Evolutionary conservation across 2,113 vertebrate species (phyloP).

Genomic region (Myxocyprinus asiaticus): DNA sequence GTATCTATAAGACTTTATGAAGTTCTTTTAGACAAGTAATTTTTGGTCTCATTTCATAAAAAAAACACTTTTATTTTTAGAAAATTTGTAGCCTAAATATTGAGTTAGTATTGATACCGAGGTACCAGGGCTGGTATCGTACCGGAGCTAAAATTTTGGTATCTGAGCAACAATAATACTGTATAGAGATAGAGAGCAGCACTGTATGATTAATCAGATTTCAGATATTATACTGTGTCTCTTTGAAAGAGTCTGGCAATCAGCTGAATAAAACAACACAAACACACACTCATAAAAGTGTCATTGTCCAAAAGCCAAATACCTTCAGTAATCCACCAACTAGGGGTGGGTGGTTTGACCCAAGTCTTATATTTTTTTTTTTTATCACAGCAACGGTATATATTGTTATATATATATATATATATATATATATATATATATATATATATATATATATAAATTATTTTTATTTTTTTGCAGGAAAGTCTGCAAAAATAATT

Average conservation of each 20-base stretch:
- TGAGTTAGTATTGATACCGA: too few species aligned
- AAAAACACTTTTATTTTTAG: too few species aligned
- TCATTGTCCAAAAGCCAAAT: conserved; percentile 3
- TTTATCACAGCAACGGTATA: neutral
- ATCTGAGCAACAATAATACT: neutral
- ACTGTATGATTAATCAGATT: conserved; percentile 21
- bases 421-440: too few species aligned
- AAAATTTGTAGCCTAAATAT: too few species aligned
- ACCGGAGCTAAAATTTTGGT: too few species aligned
- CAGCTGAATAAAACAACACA: neutral
- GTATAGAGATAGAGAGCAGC: conserved; percentile 37
- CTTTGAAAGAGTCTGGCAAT: conserved; percentile 8
- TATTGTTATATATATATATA: neutral
- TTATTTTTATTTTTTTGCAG: too few species aligned
- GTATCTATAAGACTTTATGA: too few species aligned
- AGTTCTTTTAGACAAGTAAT: too few species aligned
- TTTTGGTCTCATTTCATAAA: too few species aligned
- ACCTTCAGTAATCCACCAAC: neutral
- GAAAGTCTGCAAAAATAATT: too few species aligned
- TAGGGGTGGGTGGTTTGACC: neutral
- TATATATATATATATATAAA: too few species aligned
- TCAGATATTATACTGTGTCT: conserved; percentile 22
- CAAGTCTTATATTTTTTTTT: conserved; percentile 13
- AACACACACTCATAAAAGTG: conserved; percentile 7
- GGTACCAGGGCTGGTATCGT: conserved; percentile 28